Evolutionary conservation across 1,140 invertebrate species (phyloP).

Genomic region (Chironomus tepperi): DNA sequence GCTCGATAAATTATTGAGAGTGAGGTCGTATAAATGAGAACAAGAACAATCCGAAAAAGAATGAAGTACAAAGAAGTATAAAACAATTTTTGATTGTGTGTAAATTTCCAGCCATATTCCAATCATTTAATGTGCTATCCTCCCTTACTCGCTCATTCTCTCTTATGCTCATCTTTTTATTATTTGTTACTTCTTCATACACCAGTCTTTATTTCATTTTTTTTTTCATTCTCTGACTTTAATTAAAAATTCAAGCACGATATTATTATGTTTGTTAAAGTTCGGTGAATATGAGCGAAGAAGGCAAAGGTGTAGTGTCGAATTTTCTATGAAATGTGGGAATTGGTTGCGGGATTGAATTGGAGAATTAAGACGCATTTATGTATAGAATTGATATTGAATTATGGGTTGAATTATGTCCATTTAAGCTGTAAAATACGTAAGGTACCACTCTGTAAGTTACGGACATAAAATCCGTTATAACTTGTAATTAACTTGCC

Average conservation of each 20-base stretch:
- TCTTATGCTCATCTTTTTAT: background rate
- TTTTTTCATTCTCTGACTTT: background rate
- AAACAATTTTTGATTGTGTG: constrained; percentile 10
- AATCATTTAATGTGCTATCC: background rate
- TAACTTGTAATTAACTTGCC: no score
- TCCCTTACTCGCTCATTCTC: background rate
- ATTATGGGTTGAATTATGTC: no score
- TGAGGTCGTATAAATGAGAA: constrained; percentile 8
- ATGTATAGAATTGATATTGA: no score
- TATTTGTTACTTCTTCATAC: background rate
- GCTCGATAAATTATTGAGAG: constrained; percentile 12
- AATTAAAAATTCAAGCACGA: constrained; percentile 24
- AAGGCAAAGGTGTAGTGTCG: background rate
- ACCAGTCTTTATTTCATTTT: background rate
- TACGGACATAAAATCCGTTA: no score
- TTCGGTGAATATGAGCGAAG: constrained; percentile 10
- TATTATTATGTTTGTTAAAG: constrained; percentile 24
- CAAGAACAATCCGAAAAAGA: background rate
- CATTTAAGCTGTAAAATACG: no score
- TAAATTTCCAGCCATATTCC: background rate
- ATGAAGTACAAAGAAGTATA: background rate
- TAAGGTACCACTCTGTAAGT: no score
- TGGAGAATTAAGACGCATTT: background rate
- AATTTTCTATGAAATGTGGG: background rate
- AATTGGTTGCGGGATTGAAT: background rate